Evolutionary conservation across 1,140 invertebrate genomes (phyloP), one percentile per base, ranked within the genome.

Genomic region (Tetranychus cinnabarinus): DNA sequence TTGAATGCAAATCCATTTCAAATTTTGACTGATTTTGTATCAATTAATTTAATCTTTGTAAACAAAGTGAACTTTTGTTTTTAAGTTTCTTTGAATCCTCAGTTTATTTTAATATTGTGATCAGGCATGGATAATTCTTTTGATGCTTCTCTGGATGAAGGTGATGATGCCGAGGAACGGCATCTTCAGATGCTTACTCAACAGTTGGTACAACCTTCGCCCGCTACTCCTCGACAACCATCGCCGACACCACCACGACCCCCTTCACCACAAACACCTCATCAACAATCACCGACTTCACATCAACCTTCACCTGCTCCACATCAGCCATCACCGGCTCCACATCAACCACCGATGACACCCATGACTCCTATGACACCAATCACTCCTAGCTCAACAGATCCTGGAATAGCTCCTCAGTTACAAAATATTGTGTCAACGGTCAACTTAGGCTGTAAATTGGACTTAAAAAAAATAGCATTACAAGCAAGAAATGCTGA

Each of bases 401-500:
- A 93, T 75, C 86, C 89, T 62, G 87, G 86, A 57, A 92, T 95
- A 67, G 78, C 91, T 56, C 91, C 92, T 58, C 87, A 92, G 70
- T 75, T 96, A 70, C 91, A 96, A 70, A 92, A 93, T 71, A 92
- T 98, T 69, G 93, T 98, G 1, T 96, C 92, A 47, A 98, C 93
- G 55, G 92, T 98, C 0, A 97, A 96, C 75, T 76, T 98, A 60
- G 90, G 84, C 68, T 97, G 92, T 70, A 92, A 90, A 75, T 74
- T 97, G 67, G 90, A 96, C 71, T 75, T 96, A 46, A 95, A 96
- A 70, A 95, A 91, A 75, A 99, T 99, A 68, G 96, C 96, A 1
- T 75, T 98, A 2, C 92, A 97, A 74, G 96, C 96, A 0, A 81
- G 96, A 73, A 99, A 99, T 78, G 96, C 96, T 13, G 96, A 99